phyloP scores from a whole-genome alignment of 2,888 invertebrate genomes.

The Cheilosia vulpina region DNA sequence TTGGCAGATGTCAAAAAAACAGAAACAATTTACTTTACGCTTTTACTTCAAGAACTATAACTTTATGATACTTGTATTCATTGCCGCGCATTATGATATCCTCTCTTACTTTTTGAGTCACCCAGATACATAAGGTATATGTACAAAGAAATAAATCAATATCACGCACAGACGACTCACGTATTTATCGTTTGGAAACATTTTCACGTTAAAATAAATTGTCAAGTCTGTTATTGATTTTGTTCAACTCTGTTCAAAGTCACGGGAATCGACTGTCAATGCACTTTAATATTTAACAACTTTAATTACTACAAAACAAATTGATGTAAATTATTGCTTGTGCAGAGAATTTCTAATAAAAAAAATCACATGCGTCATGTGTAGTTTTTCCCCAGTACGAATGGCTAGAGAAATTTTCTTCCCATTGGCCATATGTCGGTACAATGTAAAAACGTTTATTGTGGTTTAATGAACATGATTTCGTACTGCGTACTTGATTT shows the following conservation, averaged over 20 bases:
- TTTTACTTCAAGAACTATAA: conserved; percentile 5
- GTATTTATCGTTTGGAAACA: no score
- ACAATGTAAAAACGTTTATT: neutral
- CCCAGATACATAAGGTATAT: no score
- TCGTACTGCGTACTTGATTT: conserved; percentile 6
- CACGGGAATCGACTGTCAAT: conserved; percentile 8
- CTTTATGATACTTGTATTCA: neutral
- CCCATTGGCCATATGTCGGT: neutral
- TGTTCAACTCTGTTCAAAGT: neutral
- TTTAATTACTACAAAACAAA: neutral
- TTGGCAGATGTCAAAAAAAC: conserved; percentile 36
- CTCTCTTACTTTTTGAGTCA: neutral
- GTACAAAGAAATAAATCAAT: no score
- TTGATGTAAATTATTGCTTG: neutral
- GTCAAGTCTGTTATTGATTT: conserved; percentile 14
- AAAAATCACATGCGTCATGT: conserved; percentile 12
- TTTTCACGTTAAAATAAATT: neutral
- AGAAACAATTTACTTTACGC: conserved; percentile 2
- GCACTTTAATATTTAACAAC: conserved; percentile 10
- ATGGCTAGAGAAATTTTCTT: neutral
- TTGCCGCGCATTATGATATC: neutral
- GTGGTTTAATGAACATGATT: conserved; percentile 1
- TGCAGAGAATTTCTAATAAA: neutral
- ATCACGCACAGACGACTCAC: no score
- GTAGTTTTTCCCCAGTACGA: neutral